Conservation (phyloP, 2,113 vertebrate species). For the Prionailurus bengalensis region DNA sequence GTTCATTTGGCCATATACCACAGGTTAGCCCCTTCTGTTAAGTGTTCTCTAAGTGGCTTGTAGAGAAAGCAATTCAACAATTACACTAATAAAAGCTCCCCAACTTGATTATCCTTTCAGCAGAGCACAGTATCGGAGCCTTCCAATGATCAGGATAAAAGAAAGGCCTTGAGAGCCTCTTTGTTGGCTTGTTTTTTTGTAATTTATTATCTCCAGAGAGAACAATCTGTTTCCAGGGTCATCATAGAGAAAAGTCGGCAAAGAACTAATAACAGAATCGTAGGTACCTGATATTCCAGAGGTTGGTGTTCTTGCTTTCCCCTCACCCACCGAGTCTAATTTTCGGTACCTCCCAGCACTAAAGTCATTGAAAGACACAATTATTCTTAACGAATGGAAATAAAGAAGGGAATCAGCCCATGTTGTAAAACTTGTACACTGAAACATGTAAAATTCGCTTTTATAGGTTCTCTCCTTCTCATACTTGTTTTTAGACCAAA, state of each 20-base stretch:
- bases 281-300: background rate
- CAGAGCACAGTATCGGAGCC: background rate
- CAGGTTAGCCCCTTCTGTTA: background rate
- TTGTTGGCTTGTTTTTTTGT: fast-evolving
- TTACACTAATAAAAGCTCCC: background rate
- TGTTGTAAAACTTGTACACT: too few species aligned
- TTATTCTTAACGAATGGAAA: background rate
- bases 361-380: background rate
- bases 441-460: background rate
- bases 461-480: background rate
- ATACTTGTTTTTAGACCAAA: too few species aligned
- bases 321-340: background rate
- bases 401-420: background rate
- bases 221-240: background rate
- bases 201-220: background rate
- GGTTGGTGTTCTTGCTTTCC: background rate
- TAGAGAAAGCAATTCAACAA: background rate
- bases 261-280: background rate
- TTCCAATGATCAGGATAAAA: fast-evolving
- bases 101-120: background rate
- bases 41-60: background rate
- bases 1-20: background rate
- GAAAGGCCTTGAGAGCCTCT: fast-evolving
- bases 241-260: background rate
- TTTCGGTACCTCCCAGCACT: background rate